Evolutionary conservation across 1,140 invertebrate genomes (phyloP).

Genomic region (Drosophila oshimai): DNA sequence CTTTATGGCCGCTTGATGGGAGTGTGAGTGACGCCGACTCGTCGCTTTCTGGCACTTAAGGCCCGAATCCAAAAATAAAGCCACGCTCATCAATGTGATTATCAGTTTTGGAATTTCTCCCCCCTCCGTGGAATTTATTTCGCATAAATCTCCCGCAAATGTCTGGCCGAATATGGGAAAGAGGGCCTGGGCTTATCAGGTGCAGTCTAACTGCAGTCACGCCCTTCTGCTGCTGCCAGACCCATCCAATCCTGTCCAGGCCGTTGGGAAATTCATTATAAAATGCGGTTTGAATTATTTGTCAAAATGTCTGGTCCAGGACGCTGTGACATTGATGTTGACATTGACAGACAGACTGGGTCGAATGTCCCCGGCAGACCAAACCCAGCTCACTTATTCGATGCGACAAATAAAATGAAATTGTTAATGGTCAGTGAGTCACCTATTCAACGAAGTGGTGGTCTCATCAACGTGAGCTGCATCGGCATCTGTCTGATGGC

Average conservation of each 20-base stretch:
- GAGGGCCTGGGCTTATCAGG: constrained; percentile 23
- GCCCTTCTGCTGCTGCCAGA: not conserved
- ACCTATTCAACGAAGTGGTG: not conserved
- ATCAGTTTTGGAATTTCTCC: constrained; percentile 26
- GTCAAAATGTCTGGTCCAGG: constrained; percentile 54
- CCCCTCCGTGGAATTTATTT: constrained; percentile 40
- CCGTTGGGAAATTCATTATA: constrained; percentile 64
- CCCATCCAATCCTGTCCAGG: not conserved
- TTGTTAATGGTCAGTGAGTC: constrained; percentile 64
- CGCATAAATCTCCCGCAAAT: constrained; percentile 52
- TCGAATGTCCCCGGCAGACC: constrained; percentile 7
- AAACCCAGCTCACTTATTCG: constrained; percentile 11
- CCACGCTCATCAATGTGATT: constrained; percentile 63
- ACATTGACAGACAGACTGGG: constrained; percentile 63
- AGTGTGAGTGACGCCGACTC: constrained; percentile 55
- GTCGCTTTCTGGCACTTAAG: constrained; percentile 57
- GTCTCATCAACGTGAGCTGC: constrained; percentile 2
- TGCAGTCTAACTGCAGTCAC: constrained; percentile 26
- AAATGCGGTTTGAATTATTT: constrained; percentile 75
- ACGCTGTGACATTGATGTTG: constrained; percentile 69
- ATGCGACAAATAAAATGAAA: constrained; percentile 69
- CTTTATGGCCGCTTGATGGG: constrained; percentile 50
- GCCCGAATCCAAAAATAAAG: constrained; percentile 63
- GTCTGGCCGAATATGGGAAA: not conserved
- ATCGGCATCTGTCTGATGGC: not conserved